phyloP scores from a whole-genome alignment of 2,888 invertebrate genomes.

The Pristionchus arcanus region DNA sequence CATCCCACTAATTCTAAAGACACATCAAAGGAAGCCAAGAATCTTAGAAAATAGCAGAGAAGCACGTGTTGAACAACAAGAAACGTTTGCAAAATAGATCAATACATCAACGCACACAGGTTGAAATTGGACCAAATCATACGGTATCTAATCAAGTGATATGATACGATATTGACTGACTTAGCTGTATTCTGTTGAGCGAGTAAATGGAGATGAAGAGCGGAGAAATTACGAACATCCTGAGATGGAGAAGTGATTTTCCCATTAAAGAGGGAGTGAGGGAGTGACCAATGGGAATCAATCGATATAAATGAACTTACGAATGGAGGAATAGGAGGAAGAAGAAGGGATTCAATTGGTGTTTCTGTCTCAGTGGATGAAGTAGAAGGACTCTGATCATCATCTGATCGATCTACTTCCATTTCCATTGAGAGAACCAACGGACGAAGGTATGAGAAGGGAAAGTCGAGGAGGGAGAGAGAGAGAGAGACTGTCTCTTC shows the following conservation, averaged over 20 bases:
- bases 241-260: not conserved
- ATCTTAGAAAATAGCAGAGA: not conserved
- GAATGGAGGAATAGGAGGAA: slow-evolving; percentile 6
- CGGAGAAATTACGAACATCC: not conserved
- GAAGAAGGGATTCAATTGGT: not conserved
- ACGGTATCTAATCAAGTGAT: not conserved
- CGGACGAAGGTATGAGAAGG: not conserved
- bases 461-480: slow-evolving; percentile 21
- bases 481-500: slow-evolving; percentile 47
- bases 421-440: not conserved
- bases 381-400: slow-evolving; percentile 32
- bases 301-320: slow-evolving; percentile 15
- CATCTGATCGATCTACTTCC: slow-evolving; percentile 33
- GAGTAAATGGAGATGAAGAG: slow-evolving; percentile 39
- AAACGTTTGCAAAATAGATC: not conserved
- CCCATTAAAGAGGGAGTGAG: too few relatives aligned
- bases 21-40: not conserved
- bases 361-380: not conserved
- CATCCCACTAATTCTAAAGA: not conserved
- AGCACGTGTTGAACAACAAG: too few relatives aligned
- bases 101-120: not conserved
- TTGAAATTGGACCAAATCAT: not conserved
- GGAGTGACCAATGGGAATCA: slow-evolving; percentile 10
- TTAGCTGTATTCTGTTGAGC: slow-evolving; percentile 9
- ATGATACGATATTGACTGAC: not conserved